These are phyloP conservation scores for Tinea semifulvella DNA, from an alignment of 2,888 invertebrate species.

Conservation along the genomic window DNA sequence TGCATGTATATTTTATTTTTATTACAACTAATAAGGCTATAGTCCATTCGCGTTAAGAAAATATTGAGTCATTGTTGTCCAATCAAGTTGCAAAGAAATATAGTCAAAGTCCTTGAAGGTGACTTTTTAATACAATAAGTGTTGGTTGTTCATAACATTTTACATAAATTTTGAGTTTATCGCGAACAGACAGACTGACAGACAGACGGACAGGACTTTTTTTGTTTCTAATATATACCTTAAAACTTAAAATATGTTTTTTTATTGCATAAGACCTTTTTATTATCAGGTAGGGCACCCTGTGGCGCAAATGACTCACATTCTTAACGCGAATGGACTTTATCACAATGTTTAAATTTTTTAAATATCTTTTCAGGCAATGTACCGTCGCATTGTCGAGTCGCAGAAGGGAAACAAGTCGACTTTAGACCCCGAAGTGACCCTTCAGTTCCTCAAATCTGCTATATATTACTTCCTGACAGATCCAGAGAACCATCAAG, in stretches of 20 bases:
- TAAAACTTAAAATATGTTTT: neutral
- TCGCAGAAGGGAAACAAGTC: slow-evolving; percentile 75
- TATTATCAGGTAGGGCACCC: slow-evolving; percentile 80
- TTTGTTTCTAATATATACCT: neutral
- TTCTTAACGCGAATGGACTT: no score
- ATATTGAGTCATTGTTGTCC: no score
- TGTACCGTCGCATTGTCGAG: slow-evolving; percentile 85
- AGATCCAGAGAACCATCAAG: slow-evolving; percentile 87
- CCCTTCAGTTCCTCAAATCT: slow-evolving; percentile 90
- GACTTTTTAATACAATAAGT: no score
- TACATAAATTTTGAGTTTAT: no score
- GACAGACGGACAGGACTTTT: neutral
- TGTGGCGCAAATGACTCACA: no score
- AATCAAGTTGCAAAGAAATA: no score
- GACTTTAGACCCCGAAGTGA: slow-evolving; percentile 88
- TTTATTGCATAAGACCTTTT: slow-evolving; percentile 86
- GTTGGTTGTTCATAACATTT: no score
- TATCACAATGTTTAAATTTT: neutral
- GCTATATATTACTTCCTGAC: slow-evolving; percentile 93
- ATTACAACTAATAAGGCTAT: no score
- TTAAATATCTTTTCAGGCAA: slow-evolving; percentile 68
- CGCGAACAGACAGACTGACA: no score
- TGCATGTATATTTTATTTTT: no score
- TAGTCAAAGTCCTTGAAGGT: no score
- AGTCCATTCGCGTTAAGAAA: no score